A percentile compares a stretch with the other conserved stretches of the same genome.
phyloP scores from a whole-genome alignment of 2,888 invertebrate species.

The Limnephilus lunatus region DNA sequence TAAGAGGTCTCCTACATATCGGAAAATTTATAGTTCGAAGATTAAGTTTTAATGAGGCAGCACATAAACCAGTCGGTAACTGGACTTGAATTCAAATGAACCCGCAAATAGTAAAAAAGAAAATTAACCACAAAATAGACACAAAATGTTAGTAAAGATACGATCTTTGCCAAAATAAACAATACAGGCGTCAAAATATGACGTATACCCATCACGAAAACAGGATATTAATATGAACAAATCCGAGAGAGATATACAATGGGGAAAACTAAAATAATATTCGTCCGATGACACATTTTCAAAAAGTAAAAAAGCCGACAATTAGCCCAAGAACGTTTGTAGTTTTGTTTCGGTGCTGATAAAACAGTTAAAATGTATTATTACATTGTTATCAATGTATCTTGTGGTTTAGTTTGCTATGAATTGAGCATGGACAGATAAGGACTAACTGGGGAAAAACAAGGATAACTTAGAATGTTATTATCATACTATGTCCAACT shows the following conservation, averaged over 20 bases:
- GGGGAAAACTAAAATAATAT: constrained; percentile 13
- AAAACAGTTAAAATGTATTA: constrained; percentile 22
- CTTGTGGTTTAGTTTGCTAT: constrained; percentile 9
- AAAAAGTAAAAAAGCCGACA: constrained; percentile 12
- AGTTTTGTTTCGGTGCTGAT: background rate
- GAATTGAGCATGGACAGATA: constrained; percentile 25
- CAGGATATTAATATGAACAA: constrained; percentile 20
- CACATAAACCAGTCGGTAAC: background rate
- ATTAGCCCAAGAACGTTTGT: background rate
- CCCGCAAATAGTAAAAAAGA: background rate
- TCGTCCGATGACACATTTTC: constrained; percentile 30
- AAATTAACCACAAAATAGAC: background rate
- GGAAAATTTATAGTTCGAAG: background rate
- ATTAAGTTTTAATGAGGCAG: background rate
- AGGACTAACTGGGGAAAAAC: background rate
- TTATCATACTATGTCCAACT: background rate
- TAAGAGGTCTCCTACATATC: background rate
- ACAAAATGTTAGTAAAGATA: background rate
- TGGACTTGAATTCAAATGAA: background rate
- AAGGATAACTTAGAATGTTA: background rate
- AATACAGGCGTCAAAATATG: constrained; percentile 15
- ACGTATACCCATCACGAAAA: constrained; percentile 18
- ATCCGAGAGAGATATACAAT: background rate
- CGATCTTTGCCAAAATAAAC: constrained; percentile 32
- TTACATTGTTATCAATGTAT: constrained; percentile 8